These are phyloP conservation scores for Catharus ustulatus DNA, from an alignment of 2,797 vertebrate species.

Conservation along the genomic window DNA sequence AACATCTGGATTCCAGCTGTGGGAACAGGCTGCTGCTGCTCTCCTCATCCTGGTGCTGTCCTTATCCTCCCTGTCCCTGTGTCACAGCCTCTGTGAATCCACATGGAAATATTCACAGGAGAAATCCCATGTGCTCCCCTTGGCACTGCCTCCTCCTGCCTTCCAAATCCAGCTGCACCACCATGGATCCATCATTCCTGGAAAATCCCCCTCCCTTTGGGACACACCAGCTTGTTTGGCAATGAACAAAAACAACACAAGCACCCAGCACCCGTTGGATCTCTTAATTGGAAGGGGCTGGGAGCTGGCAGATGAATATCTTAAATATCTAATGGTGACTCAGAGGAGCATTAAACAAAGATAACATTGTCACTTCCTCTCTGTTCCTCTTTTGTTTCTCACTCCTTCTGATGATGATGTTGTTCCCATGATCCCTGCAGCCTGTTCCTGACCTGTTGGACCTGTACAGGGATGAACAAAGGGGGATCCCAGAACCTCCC, in stretches of 20 bases:
- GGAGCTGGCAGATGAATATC: constrained; percentile 42
- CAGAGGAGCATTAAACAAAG: constrained; percentile 56
- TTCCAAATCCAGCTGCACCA: not conserved
- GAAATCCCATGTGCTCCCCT: not conserved
- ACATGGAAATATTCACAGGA: not conserved
- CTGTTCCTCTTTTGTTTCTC: constrained; percentile 45
- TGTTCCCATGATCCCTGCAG: constrained; percentile 31
- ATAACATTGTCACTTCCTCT: constrained; percentile 59
- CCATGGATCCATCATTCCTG: not conserved
- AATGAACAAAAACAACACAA: not conserved
- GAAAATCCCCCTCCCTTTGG: not conserved
- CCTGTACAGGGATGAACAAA: not conserved
- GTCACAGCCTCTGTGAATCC: not conserved
- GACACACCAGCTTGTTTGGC: not conserved
- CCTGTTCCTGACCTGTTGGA: constrained; percentile 12
- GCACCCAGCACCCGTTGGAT: not conserved
- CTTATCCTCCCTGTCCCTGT: not conserved
- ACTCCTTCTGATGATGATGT: constrained; percentile 45
- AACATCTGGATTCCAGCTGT: not conserved
- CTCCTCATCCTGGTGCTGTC: not conserved
- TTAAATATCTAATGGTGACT: constrained; percentile 62
- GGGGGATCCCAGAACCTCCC: not conserved
- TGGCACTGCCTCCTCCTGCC: not conserved
- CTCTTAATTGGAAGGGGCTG: constrained; percentile 36
- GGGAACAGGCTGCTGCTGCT: not conserved